Base-by-base conservation (phyloP, 2,888 invertebrate genomes). In the Habrosyne pyritoides region DNA sequence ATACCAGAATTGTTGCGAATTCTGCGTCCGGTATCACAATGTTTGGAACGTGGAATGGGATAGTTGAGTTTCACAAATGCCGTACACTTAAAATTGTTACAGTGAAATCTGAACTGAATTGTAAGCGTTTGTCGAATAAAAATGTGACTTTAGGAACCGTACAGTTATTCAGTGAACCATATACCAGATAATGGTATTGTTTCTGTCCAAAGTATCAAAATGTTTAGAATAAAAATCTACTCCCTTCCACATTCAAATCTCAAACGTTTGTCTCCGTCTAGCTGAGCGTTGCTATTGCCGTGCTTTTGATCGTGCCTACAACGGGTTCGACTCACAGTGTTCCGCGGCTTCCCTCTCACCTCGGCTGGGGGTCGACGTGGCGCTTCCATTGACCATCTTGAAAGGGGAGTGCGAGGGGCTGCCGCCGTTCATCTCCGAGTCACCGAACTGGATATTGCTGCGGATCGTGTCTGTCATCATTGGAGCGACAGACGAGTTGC, bases 391-490 rank as follows among this genome's bases (percentile, higher is more conserved):
- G 55, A 79, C 61, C 61, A 66, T 65, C 83, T 87, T 87, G 61
- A 74, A 66, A 12, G 88, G 86, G 24, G 90, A 87, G 71, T 87
- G 84, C 48, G 80, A 69, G 42, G 86, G 81, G 63, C 83, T 85
- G 57, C 79, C 73, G 33, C 84, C 87, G 77, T 89, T 89, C 77
- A 79, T 75, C 62, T 83, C 82, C 21, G 83, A 79, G 68, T 92
- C 93, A 47, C 93, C 93, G 75, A 94, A 93, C 77, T 93, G 89
- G 69, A 94, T 94, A 90, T 93, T 91, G 88, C 94, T 94, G 83
- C 94, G 93, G 82, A 93, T 93, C 63, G 93, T 93, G 84, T 94
- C 93, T 66, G 94, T 94, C 75, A 93, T 89, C 91, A 93, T 91
- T 56, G 93, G 93, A 53, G 91, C 86, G 62, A 90, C 92, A 61